Evolutionary conservation across 2,113 vertebrate species (phyloP).

Genomic region (Colinus virginianus): DNA sequence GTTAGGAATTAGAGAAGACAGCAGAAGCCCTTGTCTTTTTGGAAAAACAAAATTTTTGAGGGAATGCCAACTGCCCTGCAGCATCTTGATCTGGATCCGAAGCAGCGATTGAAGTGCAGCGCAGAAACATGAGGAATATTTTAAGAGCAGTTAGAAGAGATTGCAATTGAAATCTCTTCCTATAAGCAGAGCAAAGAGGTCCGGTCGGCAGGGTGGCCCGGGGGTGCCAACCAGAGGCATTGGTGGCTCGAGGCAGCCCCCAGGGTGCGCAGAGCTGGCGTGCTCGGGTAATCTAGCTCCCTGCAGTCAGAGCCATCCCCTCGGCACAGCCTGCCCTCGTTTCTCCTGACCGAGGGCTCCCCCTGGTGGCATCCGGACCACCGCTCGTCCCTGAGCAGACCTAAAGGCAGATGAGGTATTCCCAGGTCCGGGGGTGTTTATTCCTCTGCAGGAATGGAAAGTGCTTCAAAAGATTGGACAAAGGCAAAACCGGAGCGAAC

Average conservation of each 20-base stretch:
- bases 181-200: not conserved
- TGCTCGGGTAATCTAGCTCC: too few species aligned
- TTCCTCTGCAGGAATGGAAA: not conserved
- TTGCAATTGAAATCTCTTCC: not conserved
- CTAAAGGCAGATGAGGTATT: not conserved
- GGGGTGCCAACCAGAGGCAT: not conserved
- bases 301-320: accelerated
- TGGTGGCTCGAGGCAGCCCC: not conserved
- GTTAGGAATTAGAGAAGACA: not conserved
- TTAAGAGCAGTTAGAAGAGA: not conserved
- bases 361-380: conserved; percentile 13
- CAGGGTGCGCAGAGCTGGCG: not conserved
- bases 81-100: conserved; percentile 4
- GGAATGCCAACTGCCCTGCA: conserved; percentile 10
- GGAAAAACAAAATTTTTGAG: conserved; percentile 9
- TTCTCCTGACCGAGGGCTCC: conserved; percentile 47
- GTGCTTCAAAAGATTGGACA: not conserved
- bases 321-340: accelerated
- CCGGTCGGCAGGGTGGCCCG: not conserved
- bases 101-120: not conserved
- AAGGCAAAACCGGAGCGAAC: not conserved
- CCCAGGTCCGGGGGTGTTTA: not conserved
- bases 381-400: accelerated
- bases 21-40: not conserved
- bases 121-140: not conserved